A percentile compares a stretch with the other conserved stretches of the same genome.
Conservation (phyloP, 2,888 invertebrate genomes). For the Athalia cordata region DNA sequence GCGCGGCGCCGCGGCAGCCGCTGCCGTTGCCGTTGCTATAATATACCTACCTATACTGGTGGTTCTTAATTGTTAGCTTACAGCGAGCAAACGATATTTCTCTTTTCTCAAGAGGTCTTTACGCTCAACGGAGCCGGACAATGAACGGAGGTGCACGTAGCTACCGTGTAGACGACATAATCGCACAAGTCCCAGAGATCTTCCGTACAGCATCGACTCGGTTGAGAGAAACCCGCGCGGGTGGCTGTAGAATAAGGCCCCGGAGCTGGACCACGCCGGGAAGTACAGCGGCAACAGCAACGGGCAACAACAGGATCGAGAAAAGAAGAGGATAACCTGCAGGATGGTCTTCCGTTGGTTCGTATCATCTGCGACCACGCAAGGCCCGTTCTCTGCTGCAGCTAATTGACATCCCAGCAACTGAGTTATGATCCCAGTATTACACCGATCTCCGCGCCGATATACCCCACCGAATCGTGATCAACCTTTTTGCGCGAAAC, state of each 20-base stretch:
- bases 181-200: conserved; percentile 29
- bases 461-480: conserved; percentile 56
- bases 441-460: conserved; percentile 56
- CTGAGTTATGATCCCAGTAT: conserved; percentile 59
- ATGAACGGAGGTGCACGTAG: conserved; percentile 22
- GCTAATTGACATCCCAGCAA: conserved; percentile 61
- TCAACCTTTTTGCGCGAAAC: conserved; percentile 54
- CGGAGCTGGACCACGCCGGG: conserved; percentile 20
- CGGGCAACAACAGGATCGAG: not conserved
- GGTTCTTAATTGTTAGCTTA: conserved; percentile 34
- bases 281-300: too few species aligned
- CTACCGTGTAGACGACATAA: conserved; percentile 40
- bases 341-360: conserved; percentile 2
- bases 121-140: conserved; percentile 33
- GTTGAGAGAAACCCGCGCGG: conserved; percentile 30
- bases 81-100: conserved; percentile 29
- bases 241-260: conserved; percentile 21
- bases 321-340: not conserved
- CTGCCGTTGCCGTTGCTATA: not conserved
- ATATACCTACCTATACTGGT: not conserved
- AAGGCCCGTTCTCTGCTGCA: conserved; percentile 44
- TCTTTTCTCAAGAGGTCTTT: conserved; percentile 19
- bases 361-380: conserved; percentile 44
- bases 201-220: not conserved
- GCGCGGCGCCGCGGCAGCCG: not conserved